phyloP scores from a whole-genome alignment of 2,797 vertebrate genomes.

The Babyrousa celebensis region DNA sequence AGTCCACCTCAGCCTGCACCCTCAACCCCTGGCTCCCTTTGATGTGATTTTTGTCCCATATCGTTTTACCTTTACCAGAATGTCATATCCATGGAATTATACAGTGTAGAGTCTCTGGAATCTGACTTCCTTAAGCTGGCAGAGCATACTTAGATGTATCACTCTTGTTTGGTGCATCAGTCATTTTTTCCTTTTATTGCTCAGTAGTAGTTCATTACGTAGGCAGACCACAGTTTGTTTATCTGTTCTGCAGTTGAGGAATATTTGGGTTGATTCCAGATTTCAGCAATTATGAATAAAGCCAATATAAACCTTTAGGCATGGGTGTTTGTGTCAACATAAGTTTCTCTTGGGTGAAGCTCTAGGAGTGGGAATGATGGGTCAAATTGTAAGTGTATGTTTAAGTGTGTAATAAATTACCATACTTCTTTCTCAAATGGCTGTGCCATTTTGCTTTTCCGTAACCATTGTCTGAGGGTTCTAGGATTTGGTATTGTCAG shows the following conservation, averaged over 20 bases:
- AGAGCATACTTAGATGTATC: background rate
- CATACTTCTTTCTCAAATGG: background rate
- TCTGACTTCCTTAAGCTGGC: background rate
- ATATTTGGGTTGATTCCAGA: background rate
- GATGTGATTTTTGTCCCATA: background rate
- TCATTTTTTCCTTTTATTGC: background rate
- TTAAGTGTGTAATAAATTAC: background rate
- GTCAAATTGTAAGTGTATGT: background rate
- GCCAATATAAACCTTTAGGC: background rate
- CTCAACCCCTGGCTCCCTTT: background rate
- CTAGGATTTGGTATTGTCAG: background rate
- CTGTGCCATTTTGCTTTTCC: background rate
- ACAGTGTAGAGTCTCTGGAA: background rate
- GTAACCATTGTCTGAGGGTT: background rate
- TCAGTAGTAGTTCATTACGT: background rate
- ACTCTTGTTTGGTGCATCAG: background rate
- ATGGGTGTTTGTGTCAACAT: background rate
- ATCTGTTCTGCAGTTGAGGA: background rate
- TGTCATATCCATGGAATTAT: background rate
- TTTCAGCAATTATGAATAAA: slow-evolving; percentile 16
- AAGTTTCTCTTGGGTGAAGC: background rate
- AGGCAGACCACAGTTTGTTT: background rate
- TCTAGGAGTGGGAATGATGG: background rate
- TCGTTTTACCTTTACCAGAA: background rate
- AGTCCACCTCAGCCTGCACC: background rate